These are phyloP conservation scores for Actinemys pallida DNA, from an alignment of 2,113 vertebrate genomes.

Conservation along the genomic window DNA sequence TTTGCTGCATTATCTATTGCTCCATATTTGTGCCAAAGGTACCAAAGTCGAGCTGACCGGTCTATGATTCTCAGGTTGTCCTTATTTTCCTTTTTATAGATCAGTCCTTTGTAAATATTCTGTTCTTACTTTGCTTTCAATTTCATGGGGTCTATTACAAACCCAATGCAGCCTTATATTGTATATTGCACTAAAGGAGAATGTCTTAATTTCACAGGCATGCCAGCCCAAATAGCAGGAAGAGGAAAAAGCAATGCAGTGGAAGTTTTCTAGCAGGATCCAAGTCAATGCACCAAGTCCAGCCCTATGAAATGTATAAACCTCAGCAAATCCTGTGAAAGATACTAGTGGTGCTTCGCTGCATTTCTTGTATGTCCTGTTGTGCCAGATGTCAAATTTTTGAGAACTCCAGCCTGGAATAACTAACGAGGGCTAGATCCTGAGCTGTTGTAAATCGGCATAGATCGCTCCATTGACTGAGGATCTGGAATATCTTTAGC, in stretches of 20 bases:
- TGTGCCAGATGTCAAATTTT: background rate
- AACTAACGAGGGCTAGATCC: background rate
- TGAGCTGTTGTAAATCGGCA: background rate
- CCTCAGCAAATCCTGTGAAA: background rate
- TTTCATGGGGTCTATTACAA: background rate
- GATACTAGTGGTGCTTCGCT: background rate
- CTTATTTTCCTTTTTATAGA: background rate
- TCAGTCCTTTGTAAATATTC: background rate
- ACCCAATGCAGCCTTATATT: background rate
- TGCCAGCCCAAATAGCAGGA: background rate
- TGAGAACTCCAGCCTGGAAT: background rate
- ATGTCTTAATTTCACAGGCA: background rate
- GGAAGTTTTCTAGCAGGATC: background rate
- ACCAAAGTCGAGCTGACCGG: background rate
- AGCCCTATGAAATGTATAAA: background rate
- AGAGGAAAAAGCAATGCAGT: background rate
- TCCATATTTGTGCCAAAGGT: background rate
- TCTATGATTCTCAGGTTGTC: background rate
- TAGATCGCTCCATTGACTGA: background rate
- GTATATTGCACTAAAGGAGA: background rate
- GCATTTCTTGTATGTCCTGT: background rate
- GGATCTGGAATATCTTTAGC: background rate
- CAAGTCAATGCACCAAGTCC: fast-evolving
- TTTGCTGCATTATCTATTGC: background rate
- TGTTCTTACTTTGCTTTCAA: background rate